Evolutionary conservation across 2,888 invertebrate genomes (phyloP), one percentile per base, ranked within the genome.

Genomic region (Troides aeacus): DNA sequence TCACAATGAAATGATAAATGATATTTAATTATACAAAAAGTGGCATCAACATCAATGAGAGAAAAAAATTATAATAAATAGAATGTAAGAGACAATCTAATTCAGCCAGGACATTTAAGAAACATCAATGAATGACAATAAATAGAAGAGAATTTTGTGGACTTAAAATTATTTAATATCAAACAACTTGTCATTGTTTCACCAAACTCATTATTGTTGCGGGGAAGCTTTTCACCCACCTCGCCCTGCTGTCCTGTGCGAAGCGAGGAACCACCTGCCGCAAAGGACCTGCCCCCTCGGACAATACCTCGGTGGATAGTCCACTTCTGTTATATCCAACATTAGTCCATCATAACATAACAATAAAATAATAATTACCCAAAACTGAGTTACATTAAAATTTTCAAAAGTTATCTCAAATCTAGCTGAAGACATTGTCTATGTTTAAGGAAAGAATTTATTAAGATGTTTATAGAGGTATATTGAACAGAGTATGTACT

Each of bases 261-360:
- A 73, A 81, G 88, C 76, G 92, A 81, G 78, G 91, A 89, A 81
- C 90, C 93, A 81, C 90, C 85, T 79, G 92, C 89, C 79, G 93
- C 92, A 76, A 93, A 92, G 77, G 93, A 91, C 84, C 93, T 93
- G 87, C 94, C 94, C 90, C 95, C 95, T 88, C 96, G 95, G 84
- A 95, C 94, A 87, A 96, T 95, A 93, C 96, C 96, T 85, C 95
- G 95, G 91, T 96, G 95, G 93, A 95, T 94, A 91, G 95, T 95
- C 96, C 96, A 96, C 94, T 95, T 96, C 96, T 96, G 95, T 85
- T 83, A 84, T 85, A 86, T 83, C 81, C 83, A 89, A 89, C 79
- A 88, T 77, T 87, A 75, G 77, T 77, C 79, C 82, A 78, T 82
- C 77, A 83, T 66, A 70, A 71, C 64, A 69, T 68, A 72, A 63